phyloP scores from a whole-genome alignment of 1,140 invertebrate genomes.

The Danaus plexippus region DNA sequence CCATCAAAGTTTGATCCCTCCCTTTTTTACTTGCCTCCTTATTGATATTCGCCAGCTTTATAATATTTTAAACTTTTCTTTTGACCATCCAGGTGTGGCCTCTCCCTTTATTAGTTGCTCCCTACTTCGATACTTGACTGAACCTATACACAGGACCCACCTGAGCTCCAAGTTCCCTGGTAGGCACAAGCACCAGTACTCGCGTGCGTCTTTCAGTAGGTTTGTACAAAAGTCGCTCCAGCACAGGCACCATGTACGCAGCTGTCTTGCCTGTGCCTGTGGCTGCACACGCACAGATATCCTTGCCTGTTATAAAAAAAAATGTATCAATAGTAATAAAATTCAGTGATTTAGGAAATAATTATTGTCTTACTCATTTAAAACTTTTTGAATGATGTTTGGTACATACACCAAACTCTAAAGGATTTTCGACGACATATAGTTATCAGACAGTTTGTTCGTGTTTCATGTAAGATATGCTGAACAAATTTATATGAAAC shows the following conservation, averaged over 20 bases:
- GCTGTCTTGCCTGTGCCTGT: constrained; percentile 99
- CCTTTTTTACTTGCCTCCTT: background rate
- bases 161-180: constrained; percentile 96
- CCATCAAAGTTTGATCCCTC: too few relatives aligned
- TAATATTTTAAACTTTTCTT: background rate
- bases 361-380: background rate
- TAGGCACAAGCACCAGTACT: constrained; percentile 90
- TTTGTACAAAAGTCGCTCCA: constrained; percentile 92
- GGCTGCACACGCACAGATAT: constrained; percentile 95
- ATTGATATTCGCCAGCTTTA: background rate
- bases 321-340: background rate
- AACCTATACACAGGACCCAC: constrained; percentile 18
- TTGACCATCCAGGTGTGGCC: too few relatives aligned
- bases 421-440: background rate
- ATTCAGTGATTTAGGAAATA: too few relatives aligned
- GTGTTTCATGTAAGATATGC: too few relatives aligned
- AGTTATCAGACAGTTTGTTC: background rate
- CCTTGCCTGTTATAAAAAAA: constrained; percentile 75
- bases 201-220: constrained; percentile 75
- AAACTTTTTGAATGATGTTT: background rate
- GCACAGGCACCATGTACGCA: constrained; percentile 97
- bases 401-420: background rate
- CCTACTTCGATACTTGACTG: background rate
- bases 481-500: too few relatives aligned
- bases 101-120: too few relatives aligned